phyloP scores from a whole-genome alignment of 2,888 invertebrate species.

The Pherbina coryleti region DNA sequence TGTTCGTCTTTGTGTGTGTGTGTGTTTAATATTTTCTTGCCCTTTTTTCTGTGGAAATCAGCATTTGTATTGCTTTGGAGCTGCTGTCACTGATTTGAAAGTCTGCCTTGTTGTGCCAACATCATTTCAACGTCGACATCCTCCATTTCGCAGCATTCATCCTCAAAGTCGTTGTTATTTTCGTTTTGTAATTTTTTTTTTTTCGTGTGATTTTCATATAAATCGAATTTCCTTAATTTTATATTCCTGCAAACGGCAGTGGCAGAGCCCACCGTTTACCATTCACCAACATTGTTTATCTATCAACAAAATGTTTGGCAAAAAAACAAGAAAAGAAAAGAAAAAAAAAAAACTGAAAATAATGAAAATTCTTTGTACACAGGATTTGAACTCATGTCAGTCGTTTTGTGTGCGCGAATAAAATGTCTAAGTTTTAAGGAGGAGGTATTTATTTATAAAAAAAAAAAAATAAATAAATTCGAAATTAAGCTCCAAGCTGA shows the following conservation, averaged over 20 bases:
- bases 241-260: slow-evolving; percentile 50
- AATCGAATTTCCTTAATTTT: slow-evolving; percentile 60
- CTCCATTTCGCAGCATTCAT: slow-evolving; percentile 7
- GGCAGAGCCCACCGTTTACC: slow-evolving; percentile 18
- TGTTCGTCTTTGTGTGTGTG: background rate
- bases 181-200: slow-evolving; percentile 16
- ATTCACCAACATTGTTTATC: slow-evolving; percentile 11
- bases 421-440: too few species aligned
- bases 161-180: slow-evolving; percentile 35
- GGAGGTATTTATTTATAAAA: too few species aligned
- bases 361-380: background rate
- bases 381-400: too few species aligned
- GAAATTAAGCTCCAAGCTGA: too few species aligned
- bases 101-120: slow-evolving; percentile 38
- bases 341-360: background rate
- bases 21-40: background rate
- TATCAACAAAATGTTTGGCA: background rate
- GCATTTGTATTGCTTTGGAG: slow-evolving; percentile 20
- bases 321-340: background rate
- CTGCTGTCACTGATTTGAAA: slow-evolving; percentile 44
- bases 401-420: too few species aligned
- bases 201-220: slow-evolving; percentile 54
- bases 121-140: slow-evolving; percentile 25
- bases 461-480: too few species aligned
- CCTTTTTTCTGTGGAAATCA: background rate